Conservation (phyloP, 2,888 invertebrate species). For the Euproctis similis region DNA sequence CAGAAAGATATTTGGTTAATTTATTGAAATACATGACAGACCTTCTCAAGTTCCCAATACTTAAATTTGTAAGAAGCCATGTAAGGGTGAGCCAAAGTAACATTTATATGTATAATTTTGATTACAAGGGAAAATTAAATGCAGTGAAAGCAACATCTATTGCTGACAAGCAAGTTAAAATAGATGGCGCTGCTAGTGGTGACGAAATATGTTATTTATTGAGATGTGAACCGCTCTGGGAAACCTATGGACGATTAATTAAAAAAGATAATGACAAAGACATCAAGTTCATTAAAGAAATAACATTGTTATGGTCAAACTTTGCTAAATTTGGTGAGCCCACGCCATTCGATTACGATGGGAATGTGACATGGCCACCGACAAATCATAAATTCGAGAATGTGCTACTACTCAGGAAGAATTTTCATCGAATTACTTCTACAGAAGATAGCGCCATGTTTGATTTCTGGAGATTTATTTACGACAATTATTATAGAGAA, state of each 20-base stretch:
- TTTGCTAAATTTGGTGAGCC: constrained; percentile 65
- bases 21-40: constrained; percentile 61
- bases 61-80: constrained; percentile 50
- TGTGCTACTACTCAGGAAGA: constrained; percentile 39
- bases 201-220: constrained; percentile 68
- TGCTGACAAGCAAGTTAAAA: constrained; percentile 27
- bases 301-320: constrained; percentile 64
- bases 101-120: constrained; percentile 63
- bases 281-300: constrained; percentile 46
- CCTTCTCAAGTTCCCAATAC: constrained; percentile 56
- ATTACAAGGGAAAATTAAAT: constrained; percentile 57
- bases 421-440: constrained; percentile 30
- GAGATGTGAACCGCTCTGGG: constrained; percentile 58
- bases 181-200: constrained; percentile 63
- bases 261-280: constrained; percentile 38
- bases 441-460: constrained; percentile 41
- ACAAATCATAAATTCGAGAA: constrained; percentile 36
- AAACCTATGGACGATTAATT: constrained; percentile 41
- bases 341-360: constrained; percentile 30
- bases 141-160: constrained; percentile 47
- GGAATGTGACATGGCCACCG: constrained; percentile 42
- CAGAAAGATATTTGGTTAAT: constrained; percentile 39
- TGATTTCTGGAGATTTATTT: constrained; percentile 53
- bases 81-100: constrained; percentile 28
- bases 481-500: constrained; percentile 38